A percentile compares a stretch with the other conserved stretches of the same genome.
These are phyloP conservation scores for Ernsta delagoae DNA, from an alignment of 2,888 invertebrate genomes.

Conservation along the genomic window DNA sequence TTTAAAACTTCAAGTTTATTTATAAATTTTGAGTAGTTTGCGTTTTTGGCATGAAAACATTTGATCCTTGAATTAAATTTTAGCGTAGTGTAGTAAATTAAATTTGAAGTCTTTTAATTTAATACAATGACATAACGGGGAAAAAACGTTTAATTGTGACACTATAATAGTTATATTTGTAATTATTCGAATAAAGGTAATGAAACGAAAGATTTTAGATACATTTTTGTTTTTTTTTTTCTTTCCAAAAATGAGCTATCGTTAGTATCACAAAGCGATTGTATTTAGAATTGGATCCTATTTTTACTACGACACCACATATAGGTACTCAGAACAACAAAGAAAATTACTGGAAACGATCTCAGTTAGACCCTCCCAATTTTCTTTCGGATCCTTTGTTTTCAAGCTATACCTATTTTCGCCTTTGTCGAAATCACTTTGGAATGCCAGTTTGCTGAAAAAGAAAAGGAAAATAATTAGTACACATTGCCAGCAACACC, in stretches of 20 bases:
- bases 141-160: too few relatives aligned
- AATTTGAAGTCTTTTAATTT: too few relatives aligned
- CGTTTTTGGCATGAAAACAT: too few relatives aligned
- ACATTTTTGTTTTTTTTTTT: too few relatives aligned
- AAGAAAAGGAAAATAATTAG: conserved; percentile 74
- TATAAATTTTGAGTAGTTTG: not conserved
- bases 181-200: not conserved
- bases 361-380: conserved; percentile 57
- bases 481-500: conserved; percentile 46
- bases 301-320: conserved; percentile 34
- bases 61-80: too few relatives aligned
- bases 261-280: conserved; percentile 7
- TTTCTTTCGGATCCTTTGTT: conserved; percentile 69
- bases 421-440: conserved; percentile 66
- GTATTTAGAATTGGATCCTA: conserved; percentile 8
- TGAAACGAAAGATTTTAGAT: not conserved
- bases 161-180: too few relatives aligned
- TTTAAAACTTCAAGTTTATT: too few relatives aligned
- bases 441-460: conserved; percentile 58
- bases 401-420: conserved; percentile 50
- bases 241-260: not conserved
- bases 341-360: conserved; percentile 62
- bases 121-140: too few relatives aligned
- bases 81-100: too few relatives aligned
- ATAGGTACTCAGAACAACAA: conserved; percentile 56